These are phyloP conservation scores for Drepanosiphum platanoidis DNA, from an alignment of 2,888 invertebrate species.

Conservation along the genomic window DNA sequence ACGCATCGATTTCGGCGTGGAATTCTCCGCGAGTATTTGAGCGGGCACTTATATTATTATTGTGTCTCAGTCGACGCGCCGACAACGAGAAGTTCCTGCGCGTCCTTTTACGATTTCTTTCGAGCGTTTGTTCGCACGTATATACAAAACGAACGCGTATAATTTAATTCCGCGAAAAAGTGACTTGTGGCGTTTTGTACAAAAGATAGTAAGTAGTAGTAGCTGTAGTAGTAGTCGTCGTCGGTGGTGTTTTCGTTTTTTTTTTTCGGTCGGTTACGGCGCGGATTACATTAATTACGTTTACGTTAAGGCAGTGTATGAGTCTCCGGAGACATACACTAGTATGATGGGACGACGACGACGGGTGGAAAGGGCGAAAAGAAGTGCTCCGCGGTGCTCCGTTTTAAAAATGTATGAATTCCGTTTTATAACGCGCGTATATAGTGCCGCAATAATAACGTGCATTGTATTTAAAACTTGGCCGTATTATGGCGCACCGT, in stretches of 20 bases:
- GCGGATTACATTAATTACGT: constrained; percentile 33
- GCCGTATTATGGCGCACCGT: not conserved
- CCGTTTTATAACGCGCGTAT: constrained; percentile 17
- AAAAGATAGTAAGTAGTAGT: not conserved
- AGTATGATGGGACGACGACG: constrained; percentile 1
- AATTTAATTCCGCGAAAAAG: not conserved
- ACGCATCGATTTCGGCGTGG: too few species aligned
- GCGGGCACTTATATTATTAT: too few species aligned
- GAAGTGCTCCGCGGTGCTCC: not conserved
- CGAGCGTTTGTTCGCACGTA: too few species aligned
- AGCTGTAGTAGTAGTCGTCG: too few species aligned
- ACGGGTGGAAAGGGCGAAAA: not conserved
- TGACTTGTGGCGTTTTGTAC: not conserved
- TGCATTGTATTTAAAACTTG: constrained; percentile 33
- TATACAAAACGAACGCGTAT: too few species aligned
- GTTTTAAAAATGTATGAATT: constrained; percentile 52
- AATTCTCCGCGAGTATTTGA: too few species aligned
- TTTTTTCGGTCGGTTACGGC: not conserved
- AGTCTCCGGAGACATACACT: constrained; percentile 28
- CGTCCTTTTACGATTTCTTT: too few species aligned
- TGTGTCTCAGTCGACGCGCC: too few species aligned
- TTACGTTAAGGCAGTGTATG: not conserved
- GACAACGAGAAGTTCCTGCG: too few species aligned
- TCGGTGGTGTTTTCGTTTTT: not conserved
- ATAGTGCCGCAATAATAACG: constrained; percentile 19